A percentile compares a stretch with the other conserved stretches of the same genome.
These are phyloP conservation scores for Bubo blakistoni DNA, from an alignment of 2,113 vertebrate species.

Conservation along the genomic window DNA sequence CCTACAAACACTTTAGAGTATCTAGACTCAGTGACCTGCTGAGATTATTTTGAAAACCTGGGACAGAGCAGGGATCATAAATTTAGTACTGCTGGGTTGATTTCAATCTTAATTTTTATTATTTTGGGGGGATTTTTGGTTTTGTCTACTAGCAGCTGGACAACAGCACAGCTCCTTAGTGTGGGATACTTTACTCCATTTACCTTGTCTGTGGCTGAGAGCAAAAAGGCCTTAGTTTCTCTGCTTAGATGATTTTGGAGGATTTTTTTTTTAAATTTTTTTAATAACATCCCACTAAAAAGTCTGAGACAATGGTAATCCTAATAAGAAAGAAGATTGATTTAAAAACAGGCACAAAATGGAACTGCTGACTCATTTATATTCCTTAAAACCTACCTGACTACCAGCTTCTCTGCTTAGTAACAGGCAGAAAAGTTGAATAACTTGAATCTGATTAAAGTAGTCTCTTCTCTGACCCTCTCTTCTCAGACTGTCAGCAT, in stretches of 20 bases:
- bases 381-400: background rate
- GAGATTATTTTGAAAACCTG: background rate
- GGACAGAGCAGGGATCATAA: background rate
- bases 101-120: background rate
- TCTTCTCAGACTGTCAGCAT: background rate
- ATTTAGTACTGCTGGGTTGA: background rate
- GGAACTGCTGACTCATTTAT: background rate
- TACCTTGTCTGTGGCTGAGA: background rate
- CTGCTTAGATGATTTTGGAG: background rate
- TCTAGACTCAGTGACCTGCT: background rate
- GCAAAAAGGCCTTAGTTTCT: background rate
- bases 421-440: background rate
- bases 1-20: background rate
- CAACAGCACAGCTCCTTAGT: background rate
- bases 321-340: background rate
- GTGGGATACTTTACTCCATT: background rate
- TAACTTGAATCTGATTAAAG: background rate
- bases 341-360: background rate
- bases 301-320: background rate
- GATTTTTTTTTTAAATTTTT: background rate
- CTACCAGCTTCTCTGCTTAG: background rate
- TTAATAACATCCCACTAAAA: background rate
- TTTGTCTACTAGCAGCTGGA: background rate
- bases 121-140: fast-evolving
- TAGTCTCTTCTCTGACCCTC: background rate